These are phyloP conservation scores for Drosophila pectinifera DNA, from an alignment of 1,140 invertebrate genomes.

Conservation along the genomic window DNA sequence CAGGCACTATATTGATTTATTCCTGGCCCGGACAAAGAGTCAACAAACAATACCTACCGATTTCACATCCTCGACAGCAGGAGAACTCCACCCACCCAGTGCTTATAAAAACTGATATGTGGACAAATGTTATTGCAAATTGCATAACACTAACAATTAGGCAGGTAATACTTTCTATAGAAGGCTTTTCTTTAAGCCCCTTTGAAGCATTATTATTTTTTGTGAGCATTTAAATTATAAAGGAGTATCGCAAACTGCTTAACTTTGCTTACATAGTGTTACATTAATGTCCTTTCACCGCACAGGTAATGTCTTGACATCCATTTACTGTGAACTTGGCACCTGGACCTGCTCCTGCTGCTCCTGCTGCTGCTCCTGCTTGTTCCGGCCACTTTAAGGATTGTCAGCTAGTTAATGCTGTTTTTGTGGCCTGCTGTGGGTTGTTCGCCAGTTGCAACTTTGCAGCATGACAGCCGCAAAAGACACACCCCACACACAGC, in stretches of 20 bases:
- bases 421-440: conserved; percentile 44
- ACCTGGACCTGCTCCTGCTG: conserved; percentile 3
- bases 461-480: conserved; percentile 55
- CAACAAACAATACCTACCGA: conserved; percentile 14
- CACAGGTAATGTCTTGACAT: conserved; percentile 23
- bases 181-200: too few species aligned
- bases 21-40: conserved; percentile 8
- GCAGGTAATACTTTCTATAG: too few species aligned
- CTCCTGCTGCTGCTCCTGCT: background rate
- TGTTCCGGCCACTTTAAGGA: conserved; percentile 36
- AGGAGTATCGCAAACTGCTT: background rate
- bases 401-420: conserved; percentile 61
- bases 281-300: conserved; percentile 11
- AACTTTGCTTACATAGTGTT: conserved; percentile 13
- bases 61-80: conserved; percentile 43
- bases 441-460: conserved; percentile 51
- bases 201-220: background rate
- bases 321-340: conserved; percentile 34
- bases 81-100: background rate
- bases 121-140: conserved; percentile 14
- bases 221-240: background rate
- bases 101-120: conserved; percentile 24
- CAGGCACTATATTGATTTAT: conserved; percentile 31
- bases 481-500: conserved; percentile 9
- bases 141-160: too few species aligned